Conservation (phyloP, 2,113 vertebrate species). For the Crotophaga sulcirostris region DNA sequence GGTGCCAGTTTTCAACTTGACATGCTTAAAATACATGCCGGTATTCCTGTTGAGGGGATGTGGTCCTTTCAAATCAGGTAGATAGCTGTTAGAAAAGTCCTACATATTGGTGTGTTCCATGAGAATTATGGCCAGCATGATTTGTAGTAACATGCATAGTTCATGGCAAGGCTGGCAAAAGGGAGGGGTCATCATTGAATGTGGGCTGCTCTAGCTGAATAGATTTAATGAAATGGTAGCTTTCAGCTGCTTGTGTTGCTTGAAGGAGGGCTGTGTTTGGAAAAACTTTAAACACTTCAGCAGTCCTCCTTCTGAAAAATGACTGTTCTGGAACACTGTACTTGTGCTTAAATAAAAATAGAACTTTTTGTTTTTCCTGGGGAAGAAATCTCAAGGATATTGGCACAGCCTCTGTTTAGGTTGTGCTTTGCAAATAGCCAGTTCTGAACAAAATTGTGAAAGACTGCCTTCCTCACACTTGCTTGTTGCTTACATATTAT, state of each 20-base stretch:
- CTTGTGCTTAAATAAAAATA: conserved; percentile 15
- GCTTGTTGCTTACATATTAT: neutral
- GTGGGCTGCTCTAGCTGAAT: neutral
- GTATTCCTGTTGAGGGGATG: neutral
- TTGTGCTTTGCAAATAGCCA: neutral
- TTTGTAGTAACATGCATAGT: accelerated
- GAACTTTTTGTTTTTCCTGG: neutral
- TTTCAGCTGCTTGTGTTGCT: neutral
- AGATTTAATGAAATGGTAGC: neutral
- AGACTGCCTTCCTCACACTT: neutral
- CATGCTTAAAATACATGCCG: neutral
- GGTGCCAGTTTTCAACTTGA: neutral
- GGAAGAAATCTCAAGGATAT: neutral
- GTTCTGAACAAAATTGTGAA: neutral
- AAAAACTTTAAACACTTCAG: neutral
- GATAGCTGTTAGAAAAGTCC: neutral
- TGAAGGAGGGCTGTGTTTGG: neutral
- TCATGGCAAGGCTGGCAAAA: neutral
- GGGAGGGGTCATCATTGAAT: neutral
- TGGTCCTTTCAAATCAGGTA: neutral
- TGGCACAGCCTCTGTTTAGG: neutral
- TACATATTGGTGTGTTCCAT: neutral
- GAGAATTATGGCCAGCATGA: neutral
- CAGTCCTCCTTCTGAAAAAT: neutral
- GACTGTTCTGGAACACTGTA: neutral